Conservation (phyloP, 2,888 invertebrate species). For the Epsilonema sp. region DNA sequence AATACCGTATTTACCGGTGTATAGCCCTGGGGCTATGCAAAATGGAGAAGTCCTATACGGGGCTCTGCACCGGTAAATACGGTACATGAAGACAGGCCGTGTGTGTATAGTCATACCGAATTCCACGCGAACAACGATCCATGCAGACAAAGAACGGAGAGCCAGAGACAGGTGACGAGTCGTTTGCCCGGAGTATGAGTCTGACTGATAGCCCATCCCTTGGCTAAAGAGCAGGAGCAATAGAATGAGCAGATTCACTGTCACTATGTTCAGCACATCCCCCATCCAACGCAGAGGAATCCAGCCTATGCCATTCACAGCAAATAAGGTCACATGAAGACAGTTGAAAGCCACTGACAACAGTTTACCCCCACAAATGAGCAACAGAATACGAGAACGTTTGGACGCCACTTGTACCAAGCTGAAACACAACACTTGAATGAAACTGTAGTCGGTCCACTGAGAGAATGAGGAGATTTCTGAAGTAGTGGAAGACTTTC, state of each 20-base stretch:
- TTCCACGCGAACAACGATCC: conserved; percentile 86
- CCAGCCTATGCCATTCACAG: conserved; percentile 55
- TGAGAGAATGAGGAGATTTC: too few species aligned
- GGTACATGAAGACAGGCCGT: too few species aligned
- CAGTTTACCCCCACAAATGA: conserved; percentile 7
- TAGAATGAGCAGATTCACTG: conserved; percentile 63
- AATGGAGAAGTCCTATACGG: too few species aligned
- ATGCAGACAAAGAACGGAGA: conserved; percentile 70
- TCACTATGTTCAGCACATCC: conserved; percentile 43
- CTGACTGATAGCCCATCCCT: conserved; percentile 95
- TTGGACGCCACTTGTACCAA: too few species aligned
- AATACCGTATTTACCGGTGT: too few species aligned
- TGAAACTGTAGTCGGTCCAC: too few species aligned
- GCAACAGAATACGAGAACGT: too few species aligned
- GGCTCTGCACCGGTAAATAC: too few species aligned
- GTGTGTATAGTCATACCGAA: conserved; percentile 60
- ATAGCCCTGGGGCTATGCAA: too few species aligned
- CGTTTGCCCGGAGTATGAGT: conserved; percentile 41
- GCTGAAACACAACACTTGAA: too few species aligned
- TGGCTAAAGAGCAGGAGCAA: conserved; percentile 69
- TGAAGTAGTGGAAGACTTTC: too few species aligned
- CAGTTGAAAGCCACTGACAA: conserved; percentile 54
- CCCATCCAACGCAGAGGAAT: conserved; percentile 44
- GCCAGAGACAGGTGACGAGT: conserved; percentile 65
- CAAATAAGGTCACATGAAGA: conserved; percentile 67